Base-by-base conservation (phyloP, 2,888 invertebrate species). In the Habroteleia sp. region DNA sequence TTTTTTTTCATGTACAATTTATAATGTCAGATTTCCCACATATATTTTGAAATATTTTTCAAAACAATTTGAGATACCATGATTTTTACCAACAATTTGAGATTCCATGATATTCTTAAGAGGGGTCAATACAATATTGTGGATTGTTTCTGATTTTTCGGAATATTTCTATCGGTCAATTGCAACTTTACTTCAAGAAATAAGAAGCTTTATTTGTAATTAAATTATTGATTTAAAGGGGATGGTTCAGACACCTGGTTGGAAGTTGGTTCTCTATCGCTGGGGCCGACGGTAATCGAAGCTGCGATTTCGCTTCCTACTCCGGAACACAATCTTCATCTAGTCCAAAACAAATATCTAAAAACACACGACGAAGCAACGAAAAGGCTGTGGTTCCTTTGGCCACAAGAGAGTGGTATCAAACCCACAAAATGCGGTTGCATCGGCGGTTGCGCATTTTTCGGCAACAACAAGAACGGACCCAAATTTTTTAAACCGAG, bases 401-500 rank as follows among this genome's bases (percentile, higher is more conserved):
- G 98, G 98, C 93, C 95, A 0, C 90, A 90, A 10, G 93, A 94
- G 79, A 88, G 89, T 39, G 88, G 86, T 46, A 91, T 92, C 1
- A 93, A 93, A 78, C 90, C 91, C 65, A 90, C 92, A 0, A 95
- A 94, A 79, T 99, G 99, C 87, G 99, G 98, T 0, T 99, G 99
- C 87, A 94, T 95, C 20, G 99, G 99, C 1, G 98, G 98, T 0
- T 98, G 97, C 85, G 91, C 91, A 6, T 99, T 99, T 90, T 99
- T 99, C 85, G 99, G 98, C 1, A 93, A 92, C 56, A 98, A 98
- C 88, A 92, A 93, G 83, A 97, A 97, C 87, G 98, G 98, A 0
- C 90, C 92, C 6, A 93, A 93, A 78, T 97, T 98, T 89, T 95
- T 98, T 79, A 95, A 95, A 83, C 96, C 97, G 0, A 94, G 92